Percentiles rank a stretch among this genome's conserved stretches.
Conservation (phyloP, 2,888 invertebrate genomes). For the Aradus depressus region DNA sequence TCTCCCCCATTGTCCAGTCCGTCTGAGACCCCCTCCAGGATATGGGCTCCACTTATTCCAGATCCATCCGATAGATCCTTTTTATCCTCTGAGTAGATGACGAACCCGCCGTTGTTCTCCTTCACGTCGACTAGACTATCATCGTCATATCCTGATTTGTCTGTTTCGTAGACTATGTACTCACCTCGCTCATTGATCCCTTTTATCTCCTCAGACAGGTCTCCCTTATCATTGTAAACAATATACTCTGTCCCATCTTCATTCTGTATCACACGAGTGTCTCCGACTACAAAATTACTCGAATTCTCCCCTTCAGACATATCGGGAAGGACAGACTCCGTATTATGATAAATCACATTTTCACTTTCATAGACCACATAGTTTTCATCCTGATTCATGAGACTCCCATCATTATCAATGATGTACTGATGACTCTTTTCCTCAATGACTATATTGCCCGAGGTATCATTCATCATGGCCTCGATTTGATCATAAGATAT, state of each 20-base stretch:
- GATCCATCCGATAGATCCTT: background rate
- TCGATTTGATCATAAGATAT: conserved; percentile 25
- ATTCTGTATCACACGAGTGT: conserved; percentile 11
- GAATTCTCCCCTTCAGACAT: conserved; percentile 15
- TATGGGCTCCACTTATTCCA: background rate
- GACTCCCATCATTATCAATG: conserved; percentile 25
- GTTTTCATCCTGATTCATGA: conserved; percentile 26
- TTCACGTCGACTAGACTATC: background rate
- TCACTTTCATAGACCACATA: conserved; percentile 26
- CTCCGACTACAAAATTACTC: conserved; percentile 10
- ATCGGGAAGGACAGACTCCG: conserved; percentile 17
- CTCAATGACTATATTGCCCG: conserved; percentile 24
- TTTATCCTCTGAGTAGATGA: conserved; percentile 1
- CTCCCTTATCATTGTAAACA: conserved; percentile 11
- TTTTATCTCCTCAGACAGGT: conserved; percentile 18
- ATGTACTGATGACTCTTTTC: conserved; percentile 25
- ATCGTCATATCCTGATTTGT: conserved; percentile 11
- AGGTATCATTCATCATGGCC: conserved; percentile 24
- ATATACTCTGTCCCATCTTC: conserved; percentile 17
- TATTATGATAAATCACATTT: conserved; percentile 25
- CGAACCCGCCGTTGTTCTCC: conserved; percentile 3
- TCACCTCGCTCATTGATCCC: conserved; percentile 5
- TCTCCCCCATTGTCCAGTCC: background rate
- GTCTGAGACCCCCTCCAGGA: conserved; percentile 3
- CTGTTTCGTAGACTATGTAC: conserved; percentile 17